These are phyloP conservation scores for Cyprinodon variegatus DNA, from an alignment of 2,113 vertebrate species.

Conservation along the genomic window DNA sequence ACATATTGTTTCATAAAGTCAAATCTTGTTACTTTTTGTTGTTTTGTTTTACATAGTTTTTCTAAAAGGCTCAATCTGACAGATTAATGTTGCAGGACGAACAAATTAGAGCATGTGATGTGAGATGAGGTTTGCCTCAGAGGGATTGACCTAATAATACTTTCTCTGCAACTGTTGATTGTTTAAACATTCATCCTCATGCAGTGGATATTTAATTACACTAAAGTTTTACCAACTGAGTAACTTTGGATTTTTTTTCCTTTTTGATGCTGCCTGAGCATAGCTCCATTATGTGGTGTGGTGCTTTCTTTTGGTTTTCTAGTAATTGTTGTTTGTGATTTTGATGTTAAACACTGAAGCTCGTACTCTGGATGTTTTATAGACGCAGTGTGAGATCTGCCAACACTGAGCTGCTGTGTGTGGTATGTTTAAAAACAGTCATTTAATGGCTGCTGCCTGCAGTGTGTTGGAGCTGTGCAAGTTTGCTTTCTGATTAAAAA, in stretches of 20 bases:
- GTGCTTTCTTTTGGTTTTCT: constrained; percentile 7
- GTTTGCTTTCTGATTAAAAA: not conserved
- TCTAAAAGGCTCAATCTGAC: not conserved
- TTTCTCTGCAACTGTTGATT: constrained; percentile 53
- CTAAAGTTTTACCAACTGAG: not conserved
- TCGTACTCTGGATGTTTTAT: constrained; percentile 6
- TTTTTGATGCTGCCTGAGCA: constrained; percentile 24
- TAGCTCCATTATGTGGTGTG: constrained; percentile 15
- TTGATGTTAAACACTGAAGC: constrained; percentile 7
- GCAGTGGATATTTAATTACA: constrained; percentile 39
- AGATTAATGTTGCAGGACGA: not conserved
- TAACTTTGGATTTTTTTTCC: constrained; percentile 29
- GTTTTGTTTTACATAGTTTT: not conserved
- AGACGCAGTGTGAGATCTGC: constrained; percentile 3
- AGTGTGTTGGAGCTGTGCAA: not conserved
- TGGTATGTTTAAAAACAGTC: not conserved
- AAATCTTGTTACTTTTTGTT: not conserved
- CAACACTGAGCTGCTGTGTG: constrained; percentile 16
- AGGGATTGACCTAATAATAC: constrained; percentile 39
- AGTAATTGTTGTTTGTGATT: constrained; percentile 5
- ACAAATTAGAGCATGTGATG: constrained; percentile 10
- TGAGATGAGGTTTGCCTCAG: constrained; percentile 27
- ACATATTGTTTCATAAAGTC: not conserved
- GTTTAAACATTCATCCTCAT: constrained; percentile 54
- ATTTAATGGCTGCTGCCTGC: not conserved